Conservation (phyloP, 2,888 invertebrate genomes). For the Congeria kusceri region DNA sequence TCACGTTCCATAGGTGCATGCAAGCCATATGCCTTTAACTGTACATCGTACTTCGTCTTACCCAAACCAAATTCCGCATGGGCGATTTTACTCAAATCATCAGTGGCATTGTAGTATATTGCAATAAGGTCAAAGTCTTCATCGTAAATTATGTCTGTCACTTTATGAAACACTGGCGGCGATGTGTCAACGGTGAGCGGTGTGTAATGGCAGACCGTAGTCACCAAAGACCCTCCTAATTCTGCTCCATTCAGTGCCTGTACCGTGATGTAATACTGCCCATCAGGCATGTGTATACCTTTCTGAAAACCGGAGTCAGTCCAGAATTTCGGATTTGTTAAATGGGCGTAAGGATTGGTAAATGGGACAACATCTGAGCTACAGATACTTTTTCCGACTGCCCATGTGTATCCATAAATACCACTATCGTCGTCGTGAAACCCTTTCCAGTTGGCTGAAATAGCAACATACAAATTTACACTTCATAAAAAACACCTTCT, state of each 20-base stretch:
- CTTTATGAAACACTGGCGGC: slow-evolving; percentile 65
- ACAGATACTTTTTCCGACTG: slow-evolving; percentile 70
- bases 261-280: slow-evolving; percentile 73
- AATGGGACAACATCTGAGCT: slow-evolving; percentile 65
- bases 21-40: slow-evolving; percentile 64
- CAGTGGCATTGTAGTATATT: slow-evolving; percentile 69
- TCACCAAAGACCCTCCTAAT: slow-evolving; percentile 73
- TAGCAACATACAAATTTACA: not conserved
- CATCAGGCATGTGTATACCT: slow-evolving; percentile 70
- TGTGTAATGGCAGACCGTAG: slow-evolving; percentile 73
- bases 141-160: slow-evolving; percentile 72
- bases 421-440: slow-evolving; percentile 77
- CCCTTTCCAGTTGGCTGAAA: slow-evolving; percentile 76
- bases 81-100: slow-evolving; percentile 64
- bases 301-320: slow-evolving; percentile 72
- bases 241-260: slow-evolving; percentile 71
- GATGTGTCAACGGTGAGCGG: slow-evolving; percentile 74
- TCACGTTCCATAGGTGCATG: slow-evolving; percentile 61
- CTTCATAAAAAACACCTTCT: too few species aligned
- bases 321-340: slow-evolving; percentile 71
- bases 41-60: slow-evolving; percentile 72
- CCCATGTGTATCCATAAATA: slow-evolving; percentile 75
- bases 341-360: slow-evolving; percentile 70
- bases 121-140: slow-evolving; percentile 73
- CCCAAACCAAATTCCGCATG: slow-evolving; percentile 75